Evolutionary conservation across 2,797 vertebrate species (phyloP).

Genomic region (Poecilia velifera): DNA sequence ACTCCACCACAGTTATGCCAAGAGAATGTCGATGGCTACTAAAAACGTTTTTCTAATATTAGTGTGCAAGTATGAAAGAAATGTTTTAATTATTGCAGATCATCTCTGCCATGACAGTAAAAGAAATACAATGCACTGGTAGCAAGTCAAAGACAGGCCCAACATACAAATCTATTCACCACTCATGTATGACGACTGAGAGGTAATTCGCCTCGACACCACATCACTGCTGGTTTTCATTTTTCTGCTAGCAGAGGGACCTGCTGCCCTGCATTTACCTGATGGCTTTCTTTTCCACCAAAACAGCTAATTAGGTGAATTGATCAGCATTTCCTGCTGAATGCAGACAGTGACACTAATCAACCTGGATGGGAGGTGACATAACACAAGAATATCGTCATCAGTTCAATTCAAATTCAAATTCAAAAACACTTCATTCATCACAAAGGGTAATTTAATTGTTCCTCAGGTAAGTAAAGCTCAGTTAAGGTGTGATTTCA

Average conservation of each 20-base stretch:
- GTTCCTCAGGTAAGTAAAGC: background rate
- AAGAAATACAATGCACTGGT: background rate
- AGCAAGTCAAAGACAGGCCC: background rate
- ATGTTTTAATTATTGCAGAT: background rate
- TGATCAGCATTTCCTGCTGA: background rate
- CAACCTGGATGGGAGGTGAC: background rate
- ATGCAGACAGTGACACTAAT: background rate
- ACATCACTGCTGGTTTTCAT: constrained; percentile 18
- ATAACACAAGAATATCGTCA: background rate
- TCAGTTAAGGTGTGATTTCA: background rate
- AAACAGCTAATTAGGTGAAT: background rate
- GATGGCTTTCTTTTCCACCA: background rate
- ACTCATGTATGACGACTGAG: background rate
- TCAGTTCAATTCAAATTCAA: no score
- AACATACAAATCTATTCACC: background rate
- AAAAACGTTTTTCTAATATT: background rate
- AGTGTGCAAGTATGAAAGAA: background rate
- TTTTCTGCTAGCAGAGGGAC: constrained; percentile 7
- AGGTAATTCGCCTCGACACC: background rate
- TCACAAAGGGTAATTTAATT: no score
- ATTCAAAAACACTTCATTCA: no score
- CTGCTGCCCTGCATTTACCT: background rate
- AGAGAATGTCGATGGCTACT: background rate
- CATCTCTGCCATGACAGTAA: background rate
- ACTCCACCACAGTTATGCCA: background rate